Percentiles rank a stretch among this genome's conserved stretches.
phyloP scores from a whole-genome alignment of 1,140 invertebrate genomes.

The Apis florea region DNA sequence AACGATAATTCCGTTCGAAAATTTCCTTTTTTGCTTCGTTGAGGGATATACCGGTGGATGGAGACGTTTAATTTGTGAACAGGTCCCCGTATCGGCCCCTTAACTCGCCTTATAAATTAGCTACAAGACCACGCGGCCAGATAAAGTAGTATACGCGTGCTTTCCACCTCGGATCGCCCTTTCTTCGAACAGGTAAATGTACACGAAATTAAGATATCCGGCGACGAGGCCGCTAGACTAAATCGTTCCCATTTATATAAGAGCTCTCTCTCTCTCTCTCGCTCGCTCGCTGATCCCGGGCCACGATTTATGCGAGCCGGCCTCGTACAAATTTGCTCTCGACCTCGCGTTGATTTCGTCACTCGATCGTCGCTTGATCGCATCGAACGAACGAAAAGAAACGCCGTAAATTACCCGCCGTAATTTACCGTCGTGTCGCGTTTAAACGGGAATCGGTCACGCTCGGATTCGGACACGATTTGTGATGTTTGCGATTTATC shows the following conservation, averaged over 20 bases:
- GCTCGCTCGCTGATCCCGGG: neutral
- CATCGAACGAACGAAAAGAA: too few relatives aligned
- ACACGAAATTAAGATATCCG: constrained; percentile 71
- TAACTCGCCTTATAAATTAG: constrained; percentile 75
- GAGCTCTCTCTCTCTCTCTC: constrained; percentile 33
- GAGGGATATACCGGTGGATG: constrained; percentile 55
- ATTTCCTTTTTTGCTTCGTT: too few relatives aligned
- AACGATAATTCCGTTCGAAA: too few relatives aligned
- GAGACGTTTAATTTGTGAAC: constrained; percentile 76
- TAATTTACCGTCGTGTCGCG: neutral
- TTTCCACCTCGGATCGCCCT: constrained; percentile 44
- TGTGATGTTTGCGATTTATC: neutral
- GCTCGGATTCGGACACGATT: too few relatives aligned
- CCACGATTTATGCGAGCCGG: constrained; percentile 39
- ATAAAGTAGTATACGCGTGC: constrained; percentile 60
- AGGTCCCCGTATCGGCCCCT: constrained; percentile 66
- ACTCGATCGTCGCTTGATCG: neutral
- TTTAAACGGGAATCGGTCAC: constrained; percentile 4
- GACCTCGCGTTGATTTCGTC: constrained; percentile 5
- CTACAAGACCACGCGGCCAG: constrained; percentile 68
- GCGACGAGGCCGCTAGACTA: constrained; percentile 52
- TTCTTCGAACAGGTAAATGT: constrained; percentile 63
- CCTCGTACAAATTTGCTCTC: constrained; percentile 14
- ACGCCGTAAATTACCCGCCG: neutral
- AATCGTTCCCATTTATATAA: constrained; percentile 65